A percentile compares a stretch with the other conserved stretches of the same genome.
Conservation (phyloP, 2,888 invertebrate genomes). For the Drosophila fulvimacula region DNA sequence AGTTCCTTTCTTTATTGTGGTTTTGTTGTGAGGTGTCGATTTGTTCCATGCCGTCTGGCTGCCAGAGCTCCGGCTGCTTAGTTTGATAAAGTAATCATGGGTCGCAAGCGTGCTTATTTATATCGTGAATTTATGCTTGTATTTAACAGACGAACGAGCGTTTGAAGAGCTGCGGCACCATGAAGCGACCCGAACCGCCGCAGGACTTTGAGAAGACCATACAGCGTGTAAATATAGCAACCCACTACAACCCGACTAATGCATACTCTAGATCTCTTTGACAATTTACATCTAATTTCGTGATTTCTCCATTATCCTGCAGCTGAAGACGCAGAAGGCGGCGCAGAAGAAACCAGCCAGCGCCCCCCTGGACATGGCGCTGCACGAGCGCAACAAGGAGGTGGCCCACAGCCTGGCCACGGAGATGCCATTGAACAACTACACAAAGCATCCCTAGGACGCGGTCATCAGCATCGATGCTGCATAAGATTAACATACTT, state of each 20-base stretch:
- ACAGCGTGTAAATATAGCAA: conserved; percentile 82
- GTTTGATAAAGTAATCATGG: conserved; percentile 73
- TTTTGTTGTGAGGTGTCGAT: conserved; percentile 68
- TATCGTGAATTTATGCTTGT: conserved; percentile 39
- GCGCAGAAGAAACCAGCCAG: conserved; percentile 83
- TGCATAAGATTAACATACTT: conserved; percentile 51
- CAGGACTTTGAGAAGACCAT: conserved; percentile 85
- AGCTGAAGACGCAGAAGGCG: conserved; percentile 84
- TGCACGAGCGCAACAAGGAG: conserved; percentile 83
- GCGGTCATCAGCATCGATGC: conserved; percentile 67
- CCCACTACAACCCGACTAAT: not conserved
- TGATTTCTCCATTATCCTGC: not conserved
- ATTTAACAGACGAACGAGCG: conserved; percentile 82
- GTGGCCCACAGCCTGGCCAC: conserved; percentile 82
- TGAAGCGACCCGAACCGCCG: conserved; percentile 84
- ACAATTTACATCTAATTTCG: conserved; percentile 11
- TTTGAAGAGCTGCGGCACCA: conserved; percentile 82
- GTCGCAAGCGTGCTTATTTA: conserved; percentile 19
- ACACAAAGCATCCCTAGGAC: conserved; percentile 84
- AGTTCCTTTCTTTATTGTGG: conserved; percentile 31
- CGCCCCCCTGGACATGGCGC: conserved; percentile 77
- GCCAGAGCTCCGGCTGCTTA: conserved; percentile 37
- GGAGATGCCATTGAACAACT: conserved; percentile 84
- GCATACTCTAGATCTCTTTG: not conserved
- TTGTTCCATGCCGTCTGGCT: conserved; percentile 51